phyloP scores from a whole-genome alignment of 92 coral and sea anemone genomes.

The Galaxea fascicularis region DNA sequence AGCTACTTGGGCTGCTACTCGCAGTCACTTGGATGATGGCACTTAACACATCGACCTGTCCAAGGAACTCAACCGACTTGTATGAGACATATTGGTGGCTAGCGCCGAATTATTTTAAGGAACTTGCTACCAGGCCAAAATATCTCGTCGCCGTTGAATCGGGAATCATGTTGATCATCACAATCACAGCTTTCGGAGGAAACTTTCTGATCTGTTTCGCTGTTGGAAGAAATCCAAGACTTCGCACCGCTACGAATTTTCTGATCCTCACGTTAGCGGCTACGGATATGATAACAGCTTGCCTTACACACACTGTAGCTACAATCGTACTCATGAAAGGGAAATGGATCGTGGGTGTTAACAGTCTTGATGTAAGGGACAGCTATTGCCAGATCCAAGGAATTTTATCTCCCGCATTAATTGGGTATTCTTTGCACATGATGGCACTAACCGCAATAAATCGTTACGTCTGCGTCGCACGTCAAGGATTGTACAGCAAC shows the following conservation, averaged over 20 bases:
- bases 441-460: constrained; percentile 73
- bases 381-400: constrained; percentile 63
- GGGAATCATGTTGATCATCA: constrained; percentile 30
- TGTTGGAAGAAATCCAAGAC: constrained; percentile 26
- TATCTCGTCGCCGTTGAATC: constrained; percentile 37
- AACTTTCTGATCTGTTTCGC: constrained; percentile 30
- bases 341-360: constrained; percentile 10
- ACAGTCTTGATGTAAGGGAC: constrained; percentile 12
- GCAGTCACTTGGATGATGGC: not conserved
- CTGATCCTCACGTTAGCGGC: constrained; percentile 18
- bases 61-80: constrained; percentile 1
- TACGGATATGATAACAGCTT: constrained; percentile 32
- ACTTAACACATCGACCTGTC: not conserved
- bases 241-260: constrained; percentile 36
- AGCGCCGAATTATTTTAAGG: constrained; percentile 35
- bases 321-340: constrained; percentile 36
- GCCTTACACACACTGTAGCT: constrained; percentile 18
- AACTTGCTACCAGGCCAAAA: constrained; percentile 33
- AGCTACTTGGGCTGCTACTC: no score
- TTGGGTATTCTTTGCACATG: constrained; percentile 66
- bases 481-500: constrained; percentile 21
- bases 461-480: constrained; percentile 64
- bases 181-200: constrained; percentile 18
- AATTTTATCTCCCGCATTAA: constrained; percentile 41
- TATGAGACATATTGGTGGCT: constrained; percentile 43